Evolutionary conservation across 2,888 invertebrate genomes (phyloP), one percentile per base, ranked within the genome.

Genomic region (Meliscaeva auricollis): DNA sequence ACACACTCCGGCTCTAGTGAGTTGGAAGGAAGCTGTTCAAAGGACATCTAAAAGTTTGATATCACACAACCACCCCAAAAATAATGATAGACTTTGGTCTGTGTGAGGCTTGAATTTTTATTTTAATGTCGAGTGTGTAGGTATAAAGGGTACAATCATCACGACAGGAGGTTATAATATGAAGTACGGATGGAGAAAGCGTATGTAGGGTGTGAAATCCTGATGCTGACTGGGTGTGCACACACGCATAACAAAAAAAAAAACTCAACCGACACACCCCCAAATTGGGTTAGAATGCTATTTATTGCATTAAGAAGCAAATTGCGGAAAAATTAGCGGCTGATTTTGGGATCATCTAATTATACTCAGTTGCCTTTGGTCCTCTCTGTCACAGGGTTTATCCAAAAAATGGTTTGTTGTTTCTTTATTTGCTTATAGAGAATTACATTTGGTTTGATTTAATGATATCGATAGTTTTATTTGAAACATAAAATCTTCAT

Each of bases 271-370:
- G 54, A 41, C 66, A 69, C 82, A 82, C 75, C 87, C 83, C 48
- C 74, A 85, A 85, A 87, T 82, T 79, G 81, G 64, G 85, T 80
- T 88, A 88, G 87, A 88, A 84, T 81, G 88, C 88, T 87, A 88
- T 88, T 88, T 91, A 91, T 92, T 92, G 90, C 90, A 92, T 92
- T 92, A 92, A 66, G 90, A 91, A 91, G 91, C 91, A 92, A 92
- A 92, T 92, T 92, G 92, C 91, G 92, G 92, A 92, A 92, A 92
- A 92, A 92, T 92, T 92, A 92, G 92, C 92, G 92, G 92, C 92
- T 92, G 91, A 92, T 92, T 92, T 91, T 89, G 89, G 91, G 90
- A 91, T 92, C 91, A 92, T 91, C 91, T 91, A 91, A 92, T 91
- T 92, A 91, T 76, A 60, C 70, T 22, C 48, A 26, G 72, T 75